A percentile compares a stretch with the other conserved stretches of the same genome.
phyloP scores from a whole-genome alignment of 2,113 vertebrate species.

The Mixornis gularis region DNA sequence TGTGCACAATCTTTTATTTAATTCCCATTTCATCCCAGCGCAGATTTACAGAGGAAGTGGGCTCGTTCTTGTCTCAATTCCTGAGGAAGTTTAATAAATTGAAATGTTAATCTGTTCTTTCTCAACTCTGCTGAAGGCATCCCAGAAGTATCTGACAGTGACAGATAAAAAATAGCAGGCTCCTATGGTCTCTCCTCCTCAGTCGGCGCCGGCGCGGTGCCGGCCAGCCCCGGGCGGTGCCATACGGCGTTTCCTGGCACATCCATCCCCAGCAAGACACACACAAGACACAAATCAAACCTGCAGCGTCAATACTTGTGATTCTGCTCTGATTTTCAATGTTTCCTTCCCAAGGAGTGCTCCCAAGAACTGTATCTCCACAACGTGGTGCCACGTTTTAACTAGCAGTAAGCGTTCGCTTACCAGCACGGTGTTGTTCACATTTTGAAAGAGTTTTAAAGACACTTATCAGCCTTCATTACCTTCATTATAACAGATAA shows the following conservation, averaged over 20 bases:
- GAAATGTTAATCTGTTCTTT: constrained; percentile 61
- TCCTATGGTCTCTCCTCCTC: not conserved
- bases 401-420: fast-evolving
- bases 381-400: fast-evolving
- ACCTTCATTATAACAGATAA: not conserved
- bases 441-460: not conserved
- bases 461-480: not conserved
- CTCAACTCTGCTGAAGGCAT: constrained; percentile 52
- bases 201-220: not conserved
- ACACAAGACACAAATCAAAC: not conserved
- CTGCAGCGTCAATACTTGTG: not conserved
- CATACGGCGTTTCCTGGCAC: constrained; percentile 6
- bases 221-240: not conserved
- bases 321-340: not conserved
- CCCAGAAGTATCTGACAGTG: constrained; percentile 10
- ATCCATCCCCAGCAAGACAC: not conserved
- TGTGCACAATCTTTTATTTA: not conserved
- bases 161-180: constrained; percentile 23
- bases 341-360: not conserved
- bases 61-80: constrained; percentile 9
- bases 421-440: not conserved
- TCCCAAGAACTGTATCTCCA: not conserved
- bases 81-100: constrained; percentile 58
- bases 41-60: constrained; percentile 20
- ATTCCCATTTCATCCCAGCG: not conserved